Conservation (phyloP, 2,113 vertebrate species). For the Odobenus rosmarus region DNA sequence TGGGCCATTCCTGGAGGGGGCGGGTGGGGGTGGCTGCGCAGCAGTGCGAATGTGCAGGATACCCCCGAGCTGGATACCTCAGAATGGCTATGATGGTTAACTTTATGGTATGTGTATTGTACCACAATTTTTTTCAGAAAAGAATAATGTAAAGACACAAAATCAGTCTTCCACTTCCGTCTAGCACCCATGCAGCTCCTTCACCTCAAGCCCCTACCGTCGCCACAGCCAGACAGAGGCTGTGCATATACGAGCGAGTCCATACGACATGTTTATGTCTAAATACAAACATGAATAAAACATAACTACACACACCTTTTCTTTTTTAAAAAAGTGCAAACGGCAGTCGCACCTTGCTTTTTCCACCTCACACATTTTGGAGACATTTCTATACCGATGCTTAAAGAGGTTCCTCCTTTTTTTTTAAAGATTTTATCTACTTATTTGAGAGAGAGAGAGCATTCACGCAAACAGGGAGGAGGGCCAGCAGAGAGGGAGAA, state of each 20-base stretch:
- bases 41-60: fast-evolving
- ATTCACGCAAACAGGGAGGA: background rate
- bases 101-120: background rate
- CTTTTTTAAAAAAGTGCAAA: background rate
- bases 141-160: background rate
- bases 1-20: too few relatives aligned
- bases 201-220: background rate
- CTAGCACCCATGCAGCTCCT: background rate
- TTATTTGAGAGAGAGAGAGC: background rate
- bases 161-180: background rate
- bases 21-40: too few relatives aligned
- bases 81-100: background rate
- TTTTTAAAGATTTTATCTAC: background rate
- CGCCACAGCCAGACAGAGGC: background rate
- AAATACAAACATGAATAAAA: background rate
- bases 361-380: background rate
- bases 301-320: background rate
- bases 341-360: background rate
- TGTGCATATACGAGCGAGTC: background rate
- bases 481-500: background rate
- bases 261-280: too few relatives aligned
- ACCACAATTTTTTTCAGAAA: background rate
- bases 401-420: background rate
- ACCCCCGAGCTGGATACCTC: too few relatives aligned
- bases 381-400: background rate